These are phyloP conservation scores for Lamellibrachia columna DNA, from an alignment of 2,888 invertebrate genomes.

Conservation along the genomic window DNA sequence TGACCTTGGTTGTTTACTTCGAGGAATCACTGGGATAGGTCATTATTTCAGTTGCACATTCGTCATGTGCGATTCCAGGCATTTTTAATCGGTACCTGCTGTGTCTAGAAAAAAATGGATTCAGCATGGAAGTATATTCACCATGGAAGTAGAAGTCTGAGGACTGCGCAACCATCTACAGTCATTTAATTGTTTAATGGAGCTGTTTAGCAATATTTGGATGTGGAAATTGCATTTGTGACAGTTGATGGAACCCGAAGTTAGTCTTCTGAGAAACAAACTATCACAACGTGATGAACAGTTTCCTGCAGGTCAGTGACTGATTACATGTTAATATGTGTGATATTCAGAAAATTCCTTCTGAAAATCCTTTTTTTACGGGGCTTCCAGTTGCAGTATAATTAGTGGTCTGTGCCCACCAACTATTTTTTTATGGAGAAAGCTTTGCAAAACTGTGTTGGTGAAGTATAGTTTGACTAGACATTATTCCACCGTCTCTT, in stretches of 20 bases:
- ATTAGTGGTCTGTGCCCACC: background rate
- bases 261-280: background rate
- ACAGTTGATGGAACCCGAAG: background rate
- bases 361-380: background rate
- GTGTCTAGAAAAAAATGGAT: background rate
- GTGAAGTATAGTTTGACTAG: background rate
- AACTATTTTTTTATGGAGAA: background rate
- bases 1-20: slow-evolving; percentile 16
- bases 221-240: background rate
- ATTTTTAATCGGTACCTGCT: background rate
- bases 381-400: background rate
- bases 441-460: background rate
- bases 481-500: background rate
- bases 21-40: background rate
- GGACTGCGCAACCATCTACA: background rate
- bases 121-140: background rate
- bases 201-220: background rate
- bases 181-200: background rate
- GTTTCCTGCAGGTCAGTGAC: background rate
- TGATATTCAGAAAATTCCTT: background rate
- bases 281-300: background rate
- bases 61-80: background rate
- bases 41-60: background rate
- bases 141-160: background rate
- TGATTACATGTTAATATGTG: background rate